These are phyloP conservation scores for Amphimallon solstitiale DNA, from an alignment of 2,888 invertebrate genomes.

Conservation along the genomic window DNA sequence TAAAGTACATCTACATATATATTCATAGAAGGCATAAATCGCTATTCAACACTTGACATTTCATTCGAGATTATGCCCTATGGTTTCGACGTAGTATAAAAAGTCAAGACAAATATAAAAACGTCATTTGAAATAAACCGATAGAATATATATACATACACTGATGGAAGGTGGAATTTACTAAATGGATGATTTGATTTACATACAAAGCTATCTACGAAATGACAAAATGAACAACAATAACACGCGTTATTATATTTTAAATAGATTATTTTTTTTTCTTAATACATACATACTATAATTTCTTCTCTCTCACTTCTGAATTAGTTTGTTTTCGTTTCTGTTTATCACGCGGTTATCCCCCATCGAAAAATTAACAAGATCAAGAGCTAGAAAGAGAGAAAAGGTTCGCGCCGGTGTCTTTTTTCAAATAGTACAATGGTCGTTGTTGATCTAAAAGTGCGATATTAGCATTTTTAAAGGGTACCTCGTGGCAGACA, in stretches of 20 bases:
- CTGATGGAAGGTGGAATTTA: constrained; percentile 31
- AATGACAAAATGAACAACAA: constrained; percentile 21
- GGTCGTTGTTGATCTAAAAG: constrained; percentile 14
- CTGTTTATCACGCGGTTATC: neutral
- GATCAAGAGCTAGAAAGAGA: too few species aligned
- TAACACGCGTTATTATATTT: constrained; percentile 13
- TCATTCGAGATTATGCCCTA: constrained; percentile 18
- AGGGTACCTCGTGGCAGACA: constrained; percentile 6
- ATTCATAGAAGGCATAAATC: constrained; percentile 5
- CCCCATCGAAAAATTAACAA: too few species aligned
- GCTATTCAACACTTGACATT: constrained; percentile 32
- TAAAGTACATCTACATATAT: neutral
- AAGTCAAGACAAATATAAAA: neutral
- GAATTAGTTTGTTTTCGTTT: neutral
- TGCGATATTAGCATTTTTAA: constrained; percentile 23
- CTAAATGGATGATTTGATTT: constrained; percentile 33
- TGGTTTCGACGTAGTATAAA: too few species aligned
- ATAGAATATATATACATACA: too few species aligned
- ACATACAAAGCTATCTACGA: constrained; percentile 31
- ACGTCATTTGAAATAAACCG: neutral
- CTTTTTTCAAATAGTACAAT: constrained; percentile 17
- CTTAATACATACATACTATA: constrained; percentile 9
- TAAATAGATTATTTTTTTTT: constrained; percentile 16
- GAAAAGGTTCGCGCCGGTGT: neutral
- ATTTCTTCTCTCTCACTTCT: neutral